Evolutionary conservation across 2,113 vertebrate genomes (phyloP), one percentile per base, ranked within the genome.

Genomic region (Anseranas semipalmata): DNA sequence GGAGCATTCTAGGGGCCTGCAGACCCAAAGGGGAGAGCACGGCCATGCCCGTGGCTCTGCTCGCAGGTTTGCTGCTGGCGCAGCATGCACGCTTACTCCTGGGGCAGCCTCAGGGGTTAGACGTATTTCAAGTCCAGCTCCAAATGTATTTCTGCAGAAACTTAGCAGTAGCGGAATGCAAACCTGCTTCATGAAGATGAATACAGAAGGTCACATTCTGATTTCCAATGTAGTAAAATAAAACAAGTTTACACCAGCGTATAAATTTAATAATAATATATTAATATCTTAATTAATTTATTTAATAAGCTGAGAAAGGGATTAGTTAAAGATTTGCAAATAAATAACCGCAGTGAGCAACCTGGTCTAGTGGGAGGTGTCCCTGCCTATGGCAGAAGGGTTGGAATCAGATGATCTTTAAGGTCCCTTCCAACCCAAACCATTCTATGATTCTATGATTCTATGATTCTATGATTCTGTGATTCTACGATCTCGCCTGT

Each of bases 11-110:
- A 15, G 39, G n/a, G 46, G 32, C 72, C 50, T 32, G 10, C 35
- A 56, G 14, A 58, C 27, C 20, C 10, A 2, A 37, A 80, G 68
- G 12, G 27, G 50, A 48, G 16, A 21, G 11, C 0, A 0, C 56
- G 43, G 37, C n/a, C 62, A 5, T 18, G 46, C 28, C 39, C 0
- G 0, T 3, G 4, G 32, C 58, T 65, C 15, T 66, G 58, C 25
- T 35, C n/a, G 22, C 35, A 60, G 70, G 17, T 73, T 62, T 89
- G 33, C 37, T 53, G 30, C 21, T 10, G 6, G 18, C 70, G 12
- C 8, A 13, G 55, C 35, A 20, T 0, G 4, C 7, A 27, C 17
- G 12, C 28, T 89, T 73, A 10, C 30, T 70, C 39, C n/a, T 21
- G 33, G 58, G 27, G 59, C 22, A 70, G 24, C 32, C 59, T 80